Evolutionary conservation across 2,888 invertebrate species (phyloP), one percentile per base, ranked within the genome.

Genomic region (Hypolimnas misippus): DNA sequence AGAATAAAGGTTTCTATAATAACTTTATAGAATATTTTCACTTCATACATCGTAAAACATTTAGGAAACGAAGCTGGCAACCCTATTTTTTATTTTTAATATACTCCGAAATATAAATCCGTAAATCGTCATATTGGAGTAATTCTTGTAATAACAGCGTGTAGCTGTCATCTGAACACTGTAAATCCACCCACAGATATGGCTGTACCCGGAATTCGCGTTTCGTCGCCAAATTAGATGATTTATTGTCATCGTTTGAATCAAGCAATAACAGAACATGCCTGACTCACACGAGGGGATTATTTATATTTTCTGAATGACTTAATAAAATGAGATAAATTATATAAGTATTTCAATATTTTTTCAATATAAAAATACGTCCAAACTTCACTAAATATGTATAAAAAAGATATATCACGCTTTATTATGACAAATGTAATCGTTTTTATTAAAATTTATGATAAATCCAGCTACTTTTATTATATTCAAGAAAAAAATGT

Each of bases 151-250:
- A 86, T 86, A 87, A 85, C 84, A 77, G 78, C 79, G 76, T 86
- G 83, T 81, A 67, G 75, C 81, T 88, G 86, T 86, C 87, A 86
- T 78, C 76, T 76, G 77, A 79, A 80, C 81, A 75, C 74, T 75
- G 76, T 78, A 87, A 88, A 87, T 82, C 85, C 81, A 82, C 79
- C 79, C 81, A 74, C 72, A 63, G 76, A 76, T 71, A 76, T 77
- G 73, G 74, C 70, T 71, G 73, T 68, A 75, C 71, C 72, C 77
- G 76, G 81, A 83, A 81, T 81, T 76, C 82, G 79, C 78, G 75
- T 82, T 83, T 81, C 81, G 82, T 81, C 86, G 84, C 87, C 82
- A 88, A 89, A 90, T 90, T 88, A 89, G 76, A 85, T 89, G 90
- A 91, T 91, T 91, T 90, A 91, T 90, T 89, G 84, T 88, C 84